A percentile compares a stretch with the other conserved stretches of the same genome.
These are phyloP conservation scores for Parus major DNA, from an alignment of 2,113 vertebrate species.

Conservation along the genomic window DNA sequence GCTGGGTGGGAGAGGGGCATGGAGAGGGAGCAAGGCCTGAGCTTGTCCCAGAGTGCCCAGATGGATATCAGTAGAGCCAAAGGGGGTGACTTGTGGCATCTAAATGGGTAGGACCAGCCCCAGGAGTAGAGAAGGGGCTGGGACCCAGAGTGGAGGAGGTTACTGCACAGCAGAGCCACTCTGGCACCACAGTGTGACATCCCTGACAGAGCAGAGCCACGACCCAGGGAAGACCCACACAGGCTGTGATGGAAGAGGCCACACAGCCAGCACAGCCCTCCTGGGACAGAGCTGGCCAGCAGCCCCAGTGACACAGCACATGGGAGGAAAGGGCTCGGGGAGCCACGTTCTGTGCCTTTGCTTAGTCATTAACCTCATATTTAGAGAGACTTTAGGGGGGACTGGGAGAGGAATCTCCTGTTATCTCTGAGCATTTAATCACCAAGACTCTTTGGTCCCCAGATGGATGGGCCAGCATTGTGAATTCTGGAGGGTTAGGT, in stretches of 20 bases:
- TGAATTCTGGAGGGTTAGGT: background rate
- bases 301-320: fast-evolving
- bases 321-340: background rate
- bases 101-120: background rate
- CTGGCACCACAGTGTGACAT: fast-evolving
- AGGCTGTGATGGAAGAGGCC: background rate
- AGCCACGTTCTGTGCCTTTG: background rate
- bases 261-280: background rate
- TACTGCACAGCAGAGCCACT: background rate
- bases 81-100: background rate
- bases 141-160: background rate
- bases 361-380: background rate
- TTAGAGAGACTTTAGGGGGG: background rate
- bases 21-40: background rate
- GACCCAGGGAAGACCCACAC: fast-evolving
- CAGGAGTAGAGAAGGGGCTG: background rate
- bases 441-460: background rate
- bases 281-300: background rate
- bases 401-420: background rate
- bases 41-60: background rate
- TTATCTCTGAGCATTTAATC: background rate
- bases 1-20: background rate
- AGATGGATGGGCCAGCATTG: background rate
- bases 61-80: fast-evolving
- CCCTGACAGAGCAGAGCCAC: background rate